Conservation (phyloP, 2,113 vertebrate species). For the Verasper variegatus region DNA sequence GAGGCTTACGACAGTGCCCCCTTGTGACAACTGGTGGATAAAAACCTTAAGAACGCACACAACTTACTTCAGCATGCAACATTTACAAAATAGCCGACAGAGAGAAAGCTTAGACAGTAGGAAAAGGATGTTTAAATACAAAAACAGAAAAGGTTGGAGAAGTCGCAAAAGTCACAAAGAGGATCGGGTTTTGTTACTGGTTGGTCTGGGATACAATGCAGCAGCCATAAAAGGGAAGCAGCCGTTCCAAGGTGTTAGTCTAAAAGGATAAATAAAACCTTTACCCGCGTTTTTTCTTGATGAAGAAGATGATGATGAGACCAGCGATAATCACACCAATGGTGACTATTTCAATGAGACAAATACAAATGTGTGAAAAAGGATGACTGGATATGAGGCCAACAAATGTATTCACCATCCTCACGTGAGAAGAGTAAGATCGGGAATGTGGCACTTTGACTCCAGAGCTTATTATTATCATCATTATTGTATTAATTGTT, state of each 20-base stretch:
- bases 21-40: background rate
- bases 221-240: background rate
- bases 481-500: too few species aligned
- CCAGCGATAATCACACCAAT: rapidly evolving
- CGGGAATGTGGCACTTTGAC: too few species aligned
- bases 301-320: background rate
- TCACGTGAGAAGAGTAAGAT: too few species aligned
- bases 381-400: background rate
- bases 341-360: background rate
- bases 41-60: background rate
- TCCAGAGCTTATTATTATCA: too few species aligned
- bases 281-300: constrained; percentile 53
- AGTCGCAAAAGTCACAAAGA: too few species aligned
- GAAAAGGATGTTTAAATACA: background rate
- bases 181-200: background rate
- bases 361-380: background rate
- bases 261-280: background rate
- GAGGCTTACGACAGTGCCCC: background rate
- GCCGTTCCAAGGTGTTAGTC: constrained; percentile 17
- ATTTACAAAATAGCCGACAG: background rate
- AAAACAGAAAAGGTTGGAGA: too few species aligned
- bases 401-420: too few species aligned
- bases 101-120: background rate
- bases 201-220: background rate
- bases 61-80: constrained; percentile 22